Evolutionary conservation across 2,888 invertebrate species (phyloP).

Genomic region (Pristionchus arcanus): DNA sequence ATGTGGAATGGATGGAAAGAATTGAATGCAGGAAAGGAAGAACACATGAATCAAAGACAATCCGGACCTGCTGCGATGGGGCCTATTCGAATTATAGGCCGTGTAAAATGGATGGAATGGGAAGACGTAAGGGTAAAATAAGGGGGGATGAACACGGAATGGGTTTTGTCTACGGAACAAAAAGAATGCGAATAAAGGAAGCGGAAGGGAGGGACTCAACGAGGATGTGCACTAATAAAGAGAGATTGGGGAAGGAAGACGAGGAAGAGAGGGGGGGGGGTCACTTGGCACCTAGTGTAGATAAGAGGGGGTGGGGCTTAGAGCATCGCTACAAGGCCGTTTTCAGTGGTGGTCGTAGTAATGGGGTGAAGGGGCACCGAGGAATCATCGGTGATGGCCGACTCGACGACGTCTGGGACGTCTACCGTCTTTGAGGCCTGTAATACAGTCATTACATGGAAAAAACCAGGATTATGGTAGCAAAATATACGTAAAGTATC

Average conservation of each 20-base stretch:
- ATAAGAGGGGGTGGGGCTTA: conserved; percentile 49
- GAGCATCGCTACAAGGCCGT: neutral
- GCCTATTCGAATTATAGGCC: neutral
- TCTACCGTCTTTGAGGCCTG: conserved; percentile 27
- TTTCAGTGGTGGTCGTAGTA: neutral
- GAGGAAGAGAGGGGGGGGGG: conserved; percentile 53
- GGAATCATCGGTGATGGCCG: conserved; percentile 10
- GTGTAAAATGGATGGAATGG: neutral
- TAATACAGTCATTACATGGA: neutral
- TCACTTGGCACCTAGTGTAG: conserved; percentile 55
- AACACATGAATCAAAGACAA: conserved; percentile 15
- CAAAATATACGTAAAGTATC: too few species aligned
- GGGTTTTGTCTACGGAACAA: conserved; percentile 2
- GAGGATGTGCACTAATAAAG: conserved; percentile 57
- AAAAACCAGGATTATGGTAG: too few species aligned
- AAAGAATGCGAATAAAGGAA: conserved; percentile 58
- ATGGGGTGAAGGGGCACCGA: neutral
- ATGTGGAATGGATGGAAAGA: neutral
- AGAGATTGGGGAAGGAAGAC: conserved; percentile 57
- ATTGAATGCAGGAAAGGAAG: conserved; percentile 5
- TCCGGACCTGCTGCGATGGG: neutral
- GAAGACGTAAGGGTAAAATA: neutral
- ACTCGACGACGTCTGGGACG: neutral
- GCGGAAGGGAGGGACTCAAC: conserved; percentile 57
- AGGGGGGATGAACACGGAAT: neutral